Evolutionary conservation across 2,113 vertebrate genomes (phyloP), one percentile per base, ranked within the genome.

Genomic region (Rhinoderma darwinii): DNA sequence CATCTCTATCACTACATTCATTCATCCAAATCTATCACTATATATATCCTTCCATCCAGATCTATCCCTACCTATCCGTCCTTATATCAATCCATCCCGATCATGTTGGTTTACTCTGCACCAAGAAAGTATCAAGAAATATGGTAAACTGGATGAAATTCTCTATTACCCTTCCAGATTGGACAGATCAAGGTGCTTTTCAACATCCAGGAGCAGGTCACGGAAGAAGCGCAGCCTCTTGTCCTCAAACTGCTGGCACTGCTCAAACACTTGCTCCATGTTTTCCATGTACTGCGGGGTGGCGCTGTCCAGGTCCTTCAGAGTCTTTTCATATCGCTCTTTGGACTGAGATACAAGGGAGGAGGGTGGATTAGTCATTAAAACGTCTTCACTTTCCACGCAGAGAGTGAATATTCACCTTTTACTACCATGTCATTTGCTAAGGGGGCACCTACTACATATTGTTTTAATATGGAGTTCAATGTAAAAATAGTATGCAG

Each of bases 241-340:
- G 20, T 98, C 96, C 89, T 99, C 98, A 84, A 97, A 98, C 93
- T 97, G 96, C 92, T 99, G 98, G 91, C 97, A 98, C 90, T 99
- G 96, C 59, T 99, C 97, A 20, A 99, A 99, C 39, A 98, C 97
- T 89, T 98, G 98, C 91, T 99, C 97, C 98, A 99, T 99, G 92
- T 99, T 98, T 92, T 99, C 98, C 96, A 99, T 98, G 72, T 99
- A 99, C 88, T 98, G 98, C 56, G 97, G 97, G 0, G 96, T 98
- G 72, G 94, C 75, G 91, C 96, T 96, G 90, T 97, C 94, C 8
- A 99, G 93, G 77, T 99, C 97, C 51, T 98, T 97, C 61, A 99
- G 92, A 1, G 96, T 93, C 89, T 99, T 99, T 88, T 97, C 95
- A 20, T 99, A 99, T 56, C 96, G 97, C 84, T 99, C 98, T 91